Percentiles rank a stretch among this genome's conserved stretches.
phyloP scores from a whole-genome alignment of 1,140 invertebrate species.

The Dryas iulia region DNA sequence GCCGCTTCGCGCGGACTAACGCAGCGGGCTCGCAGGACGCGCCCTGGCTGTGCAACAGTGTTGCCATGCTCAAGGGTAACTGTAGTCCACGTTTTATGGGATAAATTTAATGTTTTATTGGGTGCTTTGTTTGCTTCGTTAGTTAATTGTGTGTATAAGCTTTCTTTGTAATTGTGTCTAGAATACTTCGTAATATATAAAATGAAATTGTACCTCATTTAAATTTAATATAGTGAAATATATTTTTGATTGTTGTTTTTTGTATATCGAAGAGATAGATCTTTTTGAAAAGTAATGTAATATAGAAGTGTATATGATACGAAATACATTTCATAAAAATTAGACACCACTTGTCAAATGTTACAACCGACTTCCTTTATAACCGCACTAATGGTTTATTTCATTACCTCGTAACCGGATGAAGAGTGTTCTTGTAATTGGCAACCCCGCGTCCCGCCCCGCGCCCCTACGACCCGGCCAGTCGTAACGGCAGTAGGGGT shows the following conservation, averaged over 20 bases:
- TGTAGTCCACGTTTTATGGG: constrained; percentile 10
- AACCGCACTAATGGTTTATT: constrained; percentile 27
- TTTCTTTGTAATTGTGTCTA: not conserved
- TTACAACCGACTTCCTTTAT: constrained; percentile 32
- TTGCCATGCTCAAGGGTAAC: constrained; percentile 33
- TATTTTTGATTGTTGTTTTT: not conserved
- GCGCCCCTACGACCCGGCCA: constrained; percentile 61
- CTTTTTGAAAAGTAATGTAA: not conserved
- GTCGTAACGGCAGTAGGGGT: constrained; percentile 60
- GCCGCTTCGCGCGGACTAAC: constrained; percentile 66
- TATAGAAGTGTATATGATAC: too few species aligned
- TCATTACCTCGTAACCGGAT: constrained; percentile 33
- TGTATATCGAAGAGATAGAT: not conserved
- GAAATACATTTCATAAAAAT: not conserved
- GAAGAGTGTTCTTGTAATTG: constrained; percentile 39
- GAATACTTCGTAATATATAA: not conserved
- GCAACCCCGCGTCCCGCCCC: constrained; percentile 53
- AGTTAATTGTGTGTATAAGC: not conserved
- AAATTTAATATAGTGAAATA: not conserved
- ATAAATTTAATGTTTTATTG: constrained; percentile 3
- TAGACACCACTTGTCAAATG: not conserved
- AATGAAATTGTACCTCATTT: not conserved
- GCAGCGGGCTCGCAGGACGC: constrained; percentile 44
- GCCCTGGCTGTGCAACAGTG: constrained; percentile 38
- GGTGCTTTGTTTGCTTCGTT: not conserved